Evolutionary conservation across 2,797 vertebrate genomes (phyloP).

Genomic region (Acipenser ruthenus): DNA sequence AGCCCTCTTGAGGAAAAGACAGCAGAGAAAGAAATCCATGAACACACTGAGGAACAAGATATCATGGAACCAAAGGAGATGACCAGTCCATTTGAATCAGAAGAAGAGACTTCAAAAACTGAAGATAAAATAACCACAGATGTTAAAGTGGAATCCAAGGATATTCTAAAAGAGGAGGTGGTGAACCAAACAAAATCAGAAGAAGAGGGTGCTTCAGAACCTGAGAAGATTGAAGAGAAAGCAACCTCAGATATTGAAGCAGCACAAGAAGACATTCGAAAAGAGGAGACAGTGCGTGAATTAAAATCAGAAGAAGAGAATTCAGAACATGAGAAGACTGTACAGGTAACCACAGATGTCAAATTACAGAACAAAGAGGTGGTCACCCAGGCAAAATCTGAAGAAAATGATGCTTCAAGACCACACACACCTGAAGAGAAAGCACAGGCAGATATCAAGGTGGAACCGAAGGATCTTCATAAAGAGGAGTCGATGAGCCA

Average conservation of each 20-base stretch:
- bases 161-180: background rate
- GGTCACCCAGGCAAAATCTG: conserved; percentile 5
- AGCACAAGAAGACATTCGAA: background rate
- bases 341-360: background rate
- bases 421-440: background rate
- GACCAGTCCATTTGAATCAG: too few relatives aligned
- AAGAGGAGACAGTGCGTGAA: background rate
- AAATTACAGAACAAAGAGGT: background rate
- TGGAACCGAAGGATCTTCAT: background rate
- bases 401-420: conserved; percentile 9
- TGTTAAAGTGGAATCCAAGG: background rate
- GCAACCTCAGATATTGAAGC: background rate
- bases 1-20: background rate
- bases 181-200: conserved; percentile 13
- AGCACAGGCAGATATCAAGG: conserved; percentile 13
- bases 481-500: background rate
- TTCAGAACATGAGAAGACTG: background rate
- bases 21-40: background rate
- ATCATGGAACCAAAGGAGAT: too few relatives aligned
- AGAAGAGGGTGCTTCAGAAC: background rate
- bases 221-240: background rate
- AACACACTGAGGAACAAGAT: too few relatives aligned
- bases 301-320: background rate
- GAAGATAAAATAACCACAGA: background rate
- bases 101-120: background rate